A percentile compares a stretch with the other conserved stretches of the same genome.
Evolutionary conservation across 2,888 invertebrate species (phyloP).

Genomic region (Apotomis capreana): DNA sequence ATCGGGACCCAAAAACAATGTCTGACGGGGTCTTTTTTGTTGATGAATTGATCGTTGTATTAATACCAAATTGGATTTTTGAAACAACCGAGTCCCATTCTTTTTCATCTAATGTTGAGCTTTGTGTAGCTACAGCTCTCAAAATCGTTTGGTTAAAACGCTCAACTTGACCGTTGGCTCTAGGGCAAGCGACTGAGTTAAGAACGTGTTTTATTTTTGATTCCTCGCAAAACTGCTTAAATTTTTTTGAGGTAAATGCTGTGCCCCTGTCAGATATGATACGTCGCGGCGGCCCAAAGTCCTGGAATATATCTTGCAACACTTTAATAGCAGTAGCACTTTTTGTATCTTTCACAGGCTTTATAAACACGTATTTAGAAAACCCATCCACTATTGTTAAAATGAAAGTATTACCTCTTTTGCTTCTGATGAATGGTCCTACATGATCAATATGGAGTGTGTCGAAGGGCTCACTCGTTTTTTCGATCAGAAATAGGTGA

Average conservation of each 20-base stretch:
- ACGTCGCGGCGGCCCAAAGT: constrained; percentile 24
- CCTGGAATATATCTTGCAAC: constrained; percentile 28
- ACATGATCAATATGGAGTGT: constrained; percentile 55
- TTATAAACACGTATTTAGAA: constrained; percentile 28
- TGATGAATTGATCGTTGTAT: not conserved
- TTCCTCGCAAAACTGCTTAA: constrained; percentile 28
- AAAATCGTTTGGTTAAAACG: constrained; percentile 6
- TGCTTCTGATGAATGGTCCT: constrained; percentile 51
- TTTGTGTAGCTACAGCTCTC: constrained; percentile 2
- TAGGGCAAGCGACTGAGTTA: constrained; percentile 1
- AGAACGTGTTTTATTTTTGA: constrained; percentile 12
- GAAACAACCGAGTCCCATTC: not conserved
- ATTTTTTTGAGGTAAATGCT: constrained; percentile 32
- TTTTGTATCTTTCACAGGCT: constrained; percentile 35
- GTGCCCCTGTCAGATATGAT: constrained; percentile 36
- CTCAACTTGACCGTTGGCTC: constrained; percentile 9
- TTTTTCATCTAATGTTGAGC: not conserved
- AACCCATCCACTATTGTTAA: constrained; percentile 47
- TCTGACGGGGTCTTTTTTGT: not conserved
- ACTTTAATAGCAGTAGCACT: constrained; percentile 20
- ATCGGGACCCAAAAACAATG: not conserved
- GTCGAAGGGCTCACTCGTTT: constrained; percentile 46
- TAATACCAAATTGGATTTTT: constrained; percentile 5
- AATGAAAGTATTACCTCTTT: constrained; percentile 45
- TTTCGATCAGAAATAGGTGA: not conserved